Conservation (phyloP, 1,140 invertebrate species). For the Zaprionus inermis region DNA sequence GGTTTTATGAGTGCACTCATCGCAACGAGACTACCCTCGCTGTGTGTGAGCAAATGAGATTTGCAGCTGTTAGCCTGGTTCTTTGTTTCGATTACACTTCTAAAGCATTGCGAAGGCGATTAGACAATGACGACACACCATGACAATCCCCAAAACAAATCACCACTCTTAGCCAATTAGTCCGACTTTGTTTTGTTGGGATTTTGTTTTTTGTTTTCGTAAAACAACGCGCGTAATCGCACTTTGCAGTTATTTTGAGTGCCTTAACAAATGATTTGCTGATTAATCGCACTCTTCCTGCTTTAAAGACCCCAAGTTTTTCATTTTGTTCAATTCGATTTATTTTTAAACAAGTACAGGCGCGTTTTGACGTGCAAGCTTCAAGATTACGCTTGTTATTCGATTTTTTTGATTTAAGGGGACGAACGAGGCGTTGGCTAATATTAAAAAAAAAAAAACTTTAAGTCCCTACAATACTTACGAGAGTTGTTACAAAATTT, state of each 20-base stretch:
- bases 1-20: background rate
- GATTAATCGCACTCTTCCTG: background rate
- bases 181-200: background rate
- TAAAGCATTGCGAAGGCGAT: slow-evolving; percentile 1
- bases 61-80: slow-evolving; percentile 2
- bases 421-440: too few species aligned
- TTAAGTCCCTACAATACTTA: too few species aligned
- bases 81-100: background rate
- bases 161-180: slow-evolving; percentile 28
- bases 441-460: too few species aligned
- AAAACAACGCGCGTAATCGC: background rate
- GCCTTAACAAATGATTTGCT: background rate
- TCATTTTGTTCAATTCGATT: background rate
- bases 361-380: too few species aligned
- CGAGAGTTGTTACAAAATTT: too few species aligned
- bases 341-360: too few species aligned
- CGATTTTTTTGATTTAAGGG: too few species aligned
- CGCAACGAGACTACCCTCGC: background rate
- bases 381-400: too few species aligned
- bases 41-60: background rate
- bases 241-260: background rate
- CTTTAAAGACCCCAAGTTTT: background rate
- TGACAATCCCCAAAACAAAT: slow-evolving; percentile 13
- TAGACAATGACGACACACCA: background rate
- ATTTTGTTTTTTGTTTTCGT: background rate